These are phyloP conservation scores for Julus scanicus DNA, from an alignment of 2,888 invertebrate species.

Conservation along the genomic window DNA sequence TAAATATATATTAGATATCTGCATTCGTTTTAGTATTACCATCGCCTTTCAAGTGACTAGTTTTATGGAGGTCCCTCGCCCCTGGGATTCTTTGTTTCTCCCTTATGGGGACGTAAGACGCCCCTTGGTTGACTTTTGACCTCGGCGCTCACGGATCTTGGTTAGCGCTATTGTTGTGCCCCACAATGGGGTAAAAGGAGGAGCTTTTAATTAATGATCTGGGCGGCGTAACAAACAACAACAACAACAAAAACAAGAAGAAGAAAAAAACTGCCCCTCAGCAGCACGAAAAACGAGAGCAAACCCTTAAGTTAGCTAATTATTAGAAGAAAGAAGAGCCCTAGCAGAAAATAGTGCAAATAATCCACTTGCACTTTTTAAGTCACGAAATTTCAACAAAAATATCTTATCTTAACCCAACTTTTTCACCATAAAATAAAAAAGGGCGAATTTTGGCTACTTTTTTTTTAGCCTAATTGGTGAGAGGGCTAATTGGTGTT, in stretches of 20 bases:
- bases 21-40: too few relatives aligned
- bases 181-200: slow-evolving; percentile 9
- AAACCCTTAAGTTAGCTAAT: not conserved
- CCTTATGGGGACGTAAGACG: not conserved
- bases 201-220: slow-evolving; percentile 10
- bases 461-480: too few relatives aligned
- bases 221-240: not conserved
- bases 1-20: too few relatives aligned
- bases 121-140: not conserved
- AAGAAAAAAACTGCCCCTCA: not conserved
- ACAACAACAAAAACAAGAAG: not conserved
- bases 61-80: not conserved
- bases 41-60: not conserved
- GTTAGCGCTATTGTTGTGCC: not conserved
- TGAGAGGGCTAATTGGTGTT: not conserved
- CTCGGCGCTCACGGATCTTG: not conserved
- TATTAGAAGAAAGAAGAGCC: not conserved
- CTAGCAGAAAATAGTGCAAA: not conserved
- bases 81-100: not conserved
- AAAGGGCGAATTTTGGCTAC: not conserved
- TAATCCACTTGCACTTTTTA: not conserved
- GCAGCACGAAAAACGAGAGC: not conserved
- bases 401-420: not conserved
- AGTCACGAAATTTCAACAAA: not conserved
- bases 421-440: not conserved